Conservation (phyloP, 1,140 invertebrate species). For the Cydia strobilella region DNA sequence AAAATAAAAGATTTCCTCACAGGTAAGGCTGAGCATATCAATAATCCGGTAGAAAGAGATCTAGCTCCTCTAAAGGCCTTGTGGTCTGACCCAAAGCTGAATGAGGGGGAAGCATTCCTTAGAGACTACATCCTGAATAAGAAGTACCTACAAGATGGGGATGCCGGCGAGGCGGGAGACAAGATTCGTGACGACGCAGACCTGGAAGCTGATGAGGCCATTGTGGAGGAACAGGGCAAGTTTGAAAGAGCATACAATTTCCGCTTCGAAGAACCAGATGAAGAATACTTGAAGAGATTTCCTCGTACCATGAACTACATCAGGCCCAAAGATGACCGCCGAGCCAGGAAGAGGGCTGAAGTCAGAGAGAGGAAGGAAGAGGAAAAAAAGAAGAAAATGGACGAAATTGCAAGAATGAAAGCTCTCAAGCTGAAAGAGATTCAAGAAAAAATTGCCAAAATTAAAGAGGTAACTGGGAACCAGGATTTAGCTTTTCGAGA, state of each 20-base stretch:
- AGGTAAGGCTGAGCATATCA: slow-evolving; percentile 85
- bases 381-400: slow-evolving; percentile 90
- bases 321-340: slow-evolving; percentile 88
- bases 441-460: slow-evolving; percentile 91
- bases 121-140: slow-evolving; percentile 96
- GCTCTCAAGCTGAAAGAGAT: slow-evolving; percentile 95
- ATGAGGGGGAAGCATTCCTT: slow-evolving; percentile 92
- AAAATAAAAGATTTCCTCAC: slow-evolving; percentile 92
- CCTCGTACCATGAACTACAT: slow-evolving; percentile 93
- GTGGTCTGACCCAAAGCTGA: slow-evolving; percentile 91
- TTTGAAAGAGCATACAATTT: slow-evolving; percentile 99
- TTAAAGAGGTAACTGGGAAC: slow-evolving; percentile 95
- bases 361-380: slow-evolving; percentile 88
- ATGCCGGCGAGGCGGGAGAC: slow-evolving; percentile 72
- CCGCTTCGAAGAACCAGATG: slow-evolving; percentile 97
- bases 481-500: slow-evolving; percentile 83
- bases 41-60: slow-evolving; percentile 83
- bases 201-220: slow-evolving; percentile 90
- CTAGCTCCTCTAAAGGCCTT: slow-evolving; percentile 89
- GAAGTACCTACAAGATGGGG: slow-evolving; percentile 84
- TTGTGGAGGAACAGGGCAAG: slow-evolving; percentile 90
- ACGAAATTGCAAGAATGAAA: slow-evolving; percentile 93
- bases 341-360: slow-evolving; percentile 89
- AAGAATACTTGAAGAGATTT: slow-evolving; percentile 95
- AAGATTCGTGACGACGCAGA: slow-evolving; percentile 79